Evolutionary conservation across 35 echinoderm and acorn worm genomes (phyloP), one percentile per base, ranked within the genome.

Genomic region (Lytechinus pictus): DNA sequence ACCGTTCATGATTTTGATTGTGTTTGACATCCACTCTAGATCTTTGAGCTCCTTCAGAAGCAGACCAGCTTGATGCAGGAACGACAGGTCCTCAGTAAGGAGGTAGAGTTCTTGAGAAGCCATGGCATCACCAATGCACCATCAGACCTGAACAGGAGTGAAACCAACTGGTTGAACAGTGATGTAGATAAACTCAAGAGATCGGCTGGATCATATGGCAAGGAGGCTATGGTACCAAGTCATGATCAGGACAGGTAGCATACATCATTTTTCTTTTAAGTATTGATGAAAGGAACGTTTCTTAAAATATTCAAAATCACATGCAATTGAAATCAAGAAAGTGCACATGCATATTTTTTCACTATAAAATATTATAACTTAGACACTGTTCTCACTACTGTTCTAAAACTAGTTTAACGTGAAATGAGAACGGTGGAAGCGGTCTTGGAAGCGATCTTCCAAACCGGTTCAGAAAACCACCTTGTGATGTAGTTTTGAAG

Each of bases 61-160:
- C 98, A 99, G 87, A 95, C 91, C 19, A 95, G 28, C 52, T 54
- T 99, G 11, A 89, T 99, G 94, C 94, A 99, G 51, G 98, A 99
- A 52, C 96, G 97, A 91, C 96, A 99, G 28, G 58, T 94, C 24
- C 55, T 99, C 0, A 94, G 66, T 9, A 96, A 97, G 89, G 98
- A 99, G 95, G 95, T 99, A 8, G 98, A 99, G 8, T 99, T 99
- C 60, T 72, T 99, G 8, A 53, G 96, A 53, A 94, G 66, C 28
- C 98, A 99, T 71, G 13, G 13, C 5, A 54, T 11, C 4, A 27
- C 92, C 24, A 92, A 12, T 54, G 13, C 91, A 51, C 53, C 91
- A 14, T 10, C 57, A 19, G 92, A 93, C 92, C 54, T 93, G 92
- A 54, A 57, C 92, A 53, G n/a, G 11, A 57, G 92, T 13, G 92